Conservation (phyloP, 1,140 invertebrate species). For the Popillia japonica region DNA sequence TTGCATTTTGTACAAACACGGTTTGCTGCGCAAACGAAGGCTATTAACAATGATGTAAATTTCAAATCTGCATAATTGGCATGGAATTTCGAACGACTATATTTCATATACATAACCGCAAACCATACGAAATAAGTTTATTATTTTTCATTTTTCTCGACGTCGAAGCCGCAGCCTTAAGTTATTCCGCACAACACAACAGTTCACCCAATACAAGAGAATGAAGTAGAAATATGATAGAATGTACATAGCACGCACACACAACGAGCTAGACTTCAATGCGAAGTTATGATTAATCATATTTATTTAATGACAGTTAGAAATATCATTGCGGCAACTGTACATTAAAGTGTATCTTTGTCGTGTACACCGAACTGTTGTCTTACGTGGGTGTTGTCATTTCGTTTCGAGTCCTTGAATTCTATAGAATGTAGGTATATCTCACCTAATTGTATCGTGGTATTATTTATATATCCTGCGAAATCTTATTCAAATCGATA, state of each 20-base stretch:
- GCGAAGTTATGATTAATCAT: neutral
- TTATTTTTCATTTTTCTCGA: slow-evolving; percentile 22
- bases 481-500: no score
- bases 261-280: neutral
- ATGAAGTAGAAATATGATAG: neutral
- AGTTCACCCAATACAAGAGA: neutral
- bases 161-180: neutral
- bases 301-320: neutral
- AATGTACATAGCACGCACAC: neutral
- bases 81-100: slow-evolving; percentile 27
- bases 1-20: neutral
- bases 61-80: slow-evolving; percentile 28
- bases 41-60: slow-evolving; percentile 33
- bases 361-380: neutral
- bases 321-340: neutral
- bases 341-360: neutral
- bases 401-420: neutral
- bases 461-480: no score
- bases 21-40: neutral
- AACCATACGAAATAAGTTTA: slow-evolving; percentile 20
- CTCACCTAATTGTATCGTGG: no score
- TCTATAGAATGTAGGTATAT: neutral
- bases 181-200: no score
- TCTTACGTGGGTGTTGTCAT: neutral
- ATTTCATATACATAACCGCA: slow-evolving; percentile 29